Conservation (phyloP, 2,113 vertebrate genomes). For the Strigops habroptila region DNA sequence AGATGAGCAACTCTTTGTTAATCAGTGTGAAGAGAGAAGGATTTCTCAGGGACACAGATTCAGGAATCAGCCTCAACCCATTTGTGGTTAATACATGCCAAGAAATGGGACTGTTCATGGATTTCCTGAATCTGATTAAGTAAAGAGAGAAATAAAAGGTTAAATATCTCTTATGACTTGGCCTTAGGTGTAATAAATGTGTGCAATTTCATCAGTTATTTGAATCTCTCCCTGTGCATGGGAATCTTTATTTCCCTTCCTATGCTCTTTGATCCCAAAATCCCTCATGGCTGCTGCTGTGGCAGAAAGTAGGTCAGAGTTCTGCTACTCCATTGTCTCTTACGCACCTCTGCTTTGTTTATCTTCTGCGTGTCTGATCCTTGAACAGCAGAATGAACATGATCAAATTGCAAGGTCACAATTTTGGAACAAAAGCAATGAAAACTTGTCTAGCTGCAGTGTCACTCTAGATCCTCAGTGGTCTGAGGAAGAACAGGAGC, state of each 20-base stretch:
- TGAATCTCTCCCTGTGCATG: neutral
- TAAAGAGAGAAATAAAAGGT: neutral
- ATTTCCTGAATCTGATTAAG: neutral
- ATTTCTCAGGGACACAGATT: neutral
- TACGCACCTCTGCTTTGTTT: neutral
- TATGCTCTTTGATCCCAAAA: neutral
- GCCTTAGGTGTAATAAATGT: neutral
- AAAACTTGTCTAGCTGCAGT: neutral
- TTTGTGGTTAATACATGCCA: neutral
- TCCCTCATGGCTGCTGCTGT: neutral
- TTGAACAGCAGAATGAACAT: neutral
- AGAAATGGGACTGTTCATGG: neutral
- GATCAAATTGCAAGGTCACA: neutral
- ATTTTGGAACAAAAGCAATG: neutral
- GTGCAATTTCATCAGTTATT: neutral
- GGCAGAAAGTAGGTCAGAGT: neutral
- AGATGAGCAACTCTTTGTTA: neutral
- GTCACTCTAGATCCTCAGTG: neutral
- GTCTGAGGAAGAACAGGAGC: neutral
- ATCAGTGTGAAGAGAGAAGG: neutral
- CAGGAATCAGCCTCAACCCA: neutral
- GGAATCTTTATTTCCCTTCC: neutral
- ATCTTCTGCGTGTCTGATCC: slow-evolving; percentile 1
- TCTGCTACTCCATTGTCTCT: neutral
- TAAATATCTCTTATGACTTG: neutral